Percentiles rank a stretch among this genome's conserved stretches.
Conservation (phyloP, 2,797 vertebrate genomes). For the Melanogrammus aeglefinus region DNA sequence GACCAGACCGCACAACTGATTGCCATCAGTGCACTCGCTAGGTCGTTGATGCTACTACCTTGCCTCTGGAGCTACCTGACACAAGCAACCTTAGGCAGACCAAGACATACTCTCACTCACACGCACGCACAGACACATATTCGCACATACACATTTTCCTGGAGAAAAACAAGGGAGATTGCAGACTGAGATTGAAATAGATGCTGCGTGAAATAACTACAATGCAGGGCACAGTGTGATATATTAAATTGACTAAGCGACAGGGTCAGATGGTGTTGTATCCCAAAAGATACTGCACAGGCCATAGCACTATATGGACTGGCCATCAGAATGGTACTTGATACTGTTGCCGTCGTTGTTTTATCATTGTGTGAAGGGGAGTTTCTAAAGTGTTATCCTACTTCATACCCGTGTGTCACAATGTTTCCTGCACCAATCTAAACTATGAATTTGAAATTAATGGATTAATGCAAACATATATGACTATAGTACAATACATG, state of each 20-base stretch:
- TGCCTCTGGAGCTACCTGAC: slow-evolving; percentile 28
- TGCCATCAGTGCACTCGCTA: slow-evolving; percentile 28
- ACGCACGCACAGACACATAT: background rate
- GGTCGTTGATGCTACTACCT: slow-evolving; percentile 29
- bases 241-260: slow-evolving; percentile 1
- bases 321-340: background rate
- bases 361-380: background rate
- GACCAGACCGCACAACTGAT: slow-evolving; percentile 32
- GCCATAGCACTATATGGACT: background rate
- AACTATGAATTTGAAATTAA: background rate
- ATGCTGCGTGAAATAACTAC: background rate
- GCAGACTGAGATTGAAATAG: slow-evolving; percentile 10
- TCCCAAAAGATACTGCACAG: background rate
- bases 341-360: background rate
- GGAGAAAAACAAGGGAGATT: background rate
- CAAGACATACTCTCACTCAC: background rate
- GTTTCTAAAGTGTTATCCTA: background rate
- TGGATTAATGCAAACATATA: no score
- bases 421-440: background rate
- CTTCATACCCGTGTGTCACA: background rate
- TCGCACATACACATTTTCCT: background rate
- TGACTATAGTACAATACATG: no score
- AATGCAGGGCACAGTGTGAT: background rate
- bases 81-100: slow-evolving; percentile 4
- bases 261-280: background rate